phyloP scores from a whole-genome alignment of 2,797 vertebrate genomes.

The Girardinus metallicus region DNA sequence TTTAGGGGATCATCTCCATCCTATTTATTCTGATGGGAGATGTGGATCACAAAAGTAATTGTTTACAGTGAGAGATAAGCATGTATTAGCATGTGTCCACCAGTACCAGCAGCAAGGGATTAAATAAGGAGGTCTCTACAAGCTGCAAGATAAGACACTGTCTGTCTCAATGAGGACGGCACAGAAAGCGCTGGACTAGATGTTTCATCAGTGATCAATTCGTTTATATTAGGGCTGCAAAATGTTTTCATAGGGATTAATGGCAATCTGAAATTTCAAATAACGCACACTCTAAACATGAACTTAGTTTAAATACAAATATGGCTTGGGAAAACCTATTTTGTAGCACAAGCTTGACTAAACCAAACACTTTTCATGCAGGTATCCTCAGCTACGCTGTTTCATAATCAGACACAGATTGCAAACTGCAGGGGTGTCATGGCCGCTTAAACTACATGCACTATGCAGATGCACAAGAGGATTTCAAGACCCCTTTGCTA shows the following conservation, averaged over 20 bases:
- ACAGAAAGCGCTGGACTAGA: neutral
- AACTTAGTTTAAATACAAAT: neutral
- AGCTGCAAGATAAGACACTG: neutral
- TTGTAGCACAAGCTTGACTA: neutral
- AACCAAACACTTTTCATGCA: neutral
- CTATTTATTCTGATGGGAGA: slow-evolving; percentile 58
- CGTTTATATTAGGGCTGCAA: neutral
- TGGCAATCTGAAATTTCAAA: neutral
- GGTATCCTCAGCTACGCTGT: neutral
- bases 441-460: neutral
- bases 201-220: neutral
- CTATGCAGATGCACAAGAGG: neutral
- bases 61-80: slow-evolving; percentile 66
- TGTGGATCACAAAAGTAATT: slow-evolving; percentile 64
- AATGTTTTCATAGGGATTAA: neutral
- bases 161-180: neutral
- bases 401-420: neutral
- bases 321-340: neutral
- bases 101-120: slow-evolving; percentile 52
- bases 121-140: slow-evolving; percentile 35
- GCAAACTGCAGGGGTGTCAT: neutral
- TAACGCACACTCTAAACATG: too few species aligned
- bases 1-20: slow-evolving; percentile 62
- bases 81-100: slow-evolving; percentile 54
- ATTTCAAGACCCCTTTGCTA: neutral